Percentiles rank a stretch among this genome's conserved stretches.
Evolutionary conservation across 2,113 vertebrate species (phyloP).

Genomic region (Polypterus senegalus): DNA sequence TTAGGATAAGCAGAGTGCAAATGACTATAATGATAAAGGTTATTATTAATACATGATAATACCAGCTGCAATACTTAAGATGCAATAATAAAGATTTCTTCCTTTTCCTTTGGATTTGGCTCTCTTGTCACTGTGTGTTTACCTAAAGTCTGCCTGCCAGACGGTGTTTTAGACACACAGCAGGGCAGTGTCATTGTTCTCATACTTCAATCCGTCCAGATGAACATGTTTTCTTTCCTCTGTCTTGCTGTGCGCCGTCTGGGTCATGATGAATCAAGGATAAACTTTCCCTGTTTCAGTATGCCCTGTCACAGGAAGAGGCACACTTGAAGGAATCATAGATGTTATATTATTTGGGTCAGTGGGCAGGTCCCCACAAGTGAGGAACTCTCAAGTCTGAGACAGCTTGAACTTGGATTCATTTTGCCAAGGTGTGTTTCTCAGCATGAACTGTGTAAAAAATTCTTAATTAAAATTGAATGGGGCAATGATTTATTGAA

Average conservation of each 20-base stretch:
- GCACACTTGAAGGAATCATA: background rate
- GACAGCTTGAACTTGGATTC: too few relatives aligned
- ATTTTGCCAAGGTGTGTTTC: too few relatives aligned
- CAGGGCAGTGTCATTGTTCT: conserved; percentile 1
- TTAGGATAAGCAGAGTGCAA: too few relatives aligned
- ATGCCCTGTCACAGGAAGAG: background rate
- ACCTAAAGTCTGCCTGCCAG: conserved; percentile 11
- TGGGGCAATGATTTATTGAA: too few relatives aligned
- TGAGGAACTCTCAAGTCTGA: too few relatives aligned
- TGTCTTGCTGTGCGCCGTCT: background rate
- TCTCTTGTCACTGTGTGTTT: conserved; percentile 10
- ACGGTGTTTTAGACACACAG: conserved; percentile 7
- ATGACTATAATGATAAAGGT: too few relatives aligned
- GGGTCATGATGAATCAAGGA: background rate
- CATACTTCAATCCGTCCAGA: background rate
- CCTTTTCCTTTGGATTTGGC: too few relatives aligned
- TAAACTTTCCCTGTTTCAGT: background rate
- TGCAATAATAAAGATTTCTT: too few relatives aligned
- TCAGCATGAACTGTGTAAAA: too few relatives aligned
- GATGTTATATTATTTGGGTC: background rate
- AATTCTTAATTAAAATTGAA: too few relatives aligned
- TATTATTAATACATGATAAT: too few relatives aligned
- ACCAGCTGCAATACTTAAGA: too few relatives aligned
- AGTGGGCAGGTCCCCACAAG: background rate
- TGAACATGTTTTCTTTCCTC: background rate